Conservation (phyloP, 1,140 invertebrate species). For the Drosophila persimilis region DNA sequence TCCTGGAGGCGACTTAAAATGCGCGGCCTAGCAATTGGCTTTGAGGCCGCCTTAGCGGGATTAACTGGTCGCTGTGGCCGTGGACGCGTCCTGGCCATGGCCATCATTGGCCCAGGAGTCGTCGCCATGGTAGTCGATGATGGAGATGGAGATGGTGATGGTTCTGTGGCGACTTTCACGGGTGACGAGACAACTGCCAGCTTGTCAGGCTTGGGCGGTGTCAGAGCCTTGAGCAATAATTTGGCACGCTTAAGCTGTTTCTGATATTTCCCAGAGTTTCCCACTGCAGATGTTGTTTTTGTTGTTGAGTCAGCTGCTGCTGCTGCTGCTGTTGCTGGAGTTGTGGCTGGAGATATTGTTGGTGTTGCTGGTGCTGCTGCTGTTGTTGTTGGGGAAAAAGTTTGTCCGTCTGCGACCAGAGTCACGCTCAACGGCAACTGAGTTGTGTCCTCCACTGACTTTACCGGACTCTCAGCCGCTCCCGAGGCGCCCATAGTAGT, state of each 20-base stretch:
- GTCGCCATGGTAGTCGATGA: conserved; percentile 25
- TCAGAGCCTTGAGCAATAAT: conserved; percentile 75
- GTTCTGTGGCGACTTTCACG: conserved; percentile 41
- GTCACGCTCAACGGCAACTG: conserved; percentile 41
- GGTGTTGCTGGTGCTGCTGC: conserved; percentile 20
- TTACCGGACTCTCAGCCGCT: conserved; percentile 47
- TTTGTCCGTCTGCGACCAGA: conserved; percentile 42
- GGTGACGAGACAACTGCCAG: conserved; percentile 55
- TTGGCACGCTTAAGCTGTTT: conserved; percentile 78
- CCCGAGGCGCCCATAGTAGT: too few relatives aligned
- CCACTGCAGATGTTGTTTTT: conserved; percentile 10
- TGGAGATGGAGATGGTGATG: conserved; percentile 11
- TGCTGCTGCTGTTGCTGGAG: conserved; percentile 17
- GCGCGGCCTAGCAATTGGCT: conserved; percentile 79
- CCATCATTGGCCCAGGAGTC: conserved; percentile 10
- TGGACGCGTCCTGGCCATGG: conserved; percentile 30
- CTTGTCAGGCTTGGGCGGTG: conserved; percentile 55
- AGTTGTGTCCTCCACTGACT: conserved; percentile 58
- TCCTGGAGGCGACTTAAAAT: conserved; percentile 84
- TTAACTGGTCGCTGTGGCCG: conserved; percentile 48
- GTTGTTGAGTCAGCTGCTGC: conserved; percentile 11
- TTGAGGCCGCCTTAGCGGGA: conserved; percentile 69
- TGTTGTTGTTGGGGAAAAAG: conserved; percentile 43
- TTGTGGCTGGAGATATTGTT: conserved; percentile 13
- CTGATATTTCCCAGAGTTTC: conserved; percentile 67